Percentiles rank a stretch among this genome's conserved stretches.
These are phyloP conservation scores for Eleutherodactylus coqui DNA, from an alignment of 2,797 vertebrate species.

Conservation along the genomic window DNA sequence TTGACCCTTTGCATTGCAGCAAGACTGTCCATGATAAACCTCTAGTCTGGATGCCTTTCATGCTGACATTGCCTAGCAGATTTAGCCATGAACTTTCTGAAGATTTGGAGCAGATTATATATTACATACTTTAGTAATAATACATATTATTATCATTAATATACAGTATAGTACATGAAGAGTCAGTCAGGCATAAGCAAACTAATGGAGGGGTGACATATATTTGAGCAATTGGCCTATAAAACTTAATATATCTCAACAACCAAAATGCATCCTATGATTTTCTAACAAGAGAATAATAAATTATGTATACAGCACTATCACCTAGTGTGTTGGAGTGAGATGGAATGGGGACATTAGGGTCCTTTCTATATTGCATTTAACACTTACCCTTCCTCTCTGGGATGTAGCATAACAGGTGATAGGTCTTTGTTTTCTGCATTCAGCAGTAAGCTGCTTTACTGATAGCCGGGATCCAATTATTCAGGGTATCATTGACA, in stretches of 20 bases:
- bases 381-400: not conserved
- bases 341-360: not conserved
- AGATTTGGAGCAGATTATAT: not conserved
- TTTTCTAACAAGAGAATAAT: not conserved
- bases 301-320: not conserved
- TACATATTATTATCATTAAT: not conserved
- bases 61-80: no score
- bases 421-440: conserved; percentile 17
- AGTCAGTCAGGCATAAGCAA: not conserved
- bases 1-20: no score
- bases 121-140: not conserved
- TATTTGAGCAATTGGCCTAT: not conserved
- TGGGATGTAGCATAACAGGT: not conserved
- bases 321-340: not conserved
- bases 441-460: conserved; percentile 42
- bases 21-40: no score
- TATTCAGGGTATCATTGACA: conserved; percentile 67
- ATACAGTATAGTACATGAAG: not conserved
- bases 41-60: no score
- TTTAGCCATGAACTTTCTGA: no score
- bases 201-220: not conserved
- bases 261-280: not conserved
- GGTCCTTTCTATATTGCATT: not conserved
- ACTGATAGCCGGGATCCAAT: not conserved
- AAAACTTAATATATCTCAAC: not conserved